A percentile compares a stretch with the other conserved stretches of the same genome.
Evolutionary conservation across 2,113 vertebrate species (phyloP).

Genomic region (Solenodon paradoxus): DNA sequence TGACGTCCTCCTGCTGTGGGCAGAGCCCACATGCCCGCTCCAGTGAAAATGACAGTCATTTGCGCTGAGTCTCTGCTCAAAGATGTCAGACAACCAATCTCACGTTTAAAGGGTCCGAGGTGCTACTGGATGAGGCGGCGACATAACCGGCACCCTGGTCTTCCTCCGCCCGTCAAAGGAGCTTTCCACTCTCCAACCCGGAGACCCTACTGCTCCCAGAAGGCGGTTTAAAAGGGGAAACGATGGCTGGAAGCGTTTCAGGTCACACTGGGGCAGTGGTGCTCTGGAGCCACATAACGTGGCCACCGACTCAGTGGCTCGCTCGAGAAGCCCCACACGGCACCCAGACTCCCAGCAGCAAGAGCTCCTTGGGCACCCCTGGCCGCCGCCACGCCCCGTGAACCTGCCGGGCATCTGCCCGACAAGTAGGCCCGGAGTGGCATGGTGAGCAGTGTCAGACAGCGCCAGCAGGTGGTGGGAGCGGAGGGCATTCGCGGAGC

Average conservation of each 20-base stretch:
- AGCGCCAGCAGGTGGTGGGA: background rate
- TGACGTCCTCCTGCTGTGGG: background rate
- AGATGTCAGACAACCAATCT: background rate
- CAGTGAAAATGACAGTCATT: background rate
- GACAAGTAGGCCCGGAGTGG: background rate
- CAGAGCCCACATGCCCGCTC: background rate
- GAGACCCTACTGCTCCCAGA: background rate
- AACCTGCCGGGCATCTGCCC: background rate
- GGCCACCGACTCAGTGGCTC: background rate
- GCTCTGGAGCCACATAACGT: background rate
- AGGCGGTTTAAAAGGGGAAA: background rate
- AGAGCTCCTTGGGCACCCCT: background rate
- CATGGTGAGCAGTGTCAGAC: background rate
- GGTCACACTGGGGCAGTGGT: background rate
- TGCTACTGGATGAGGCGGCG: background rate
- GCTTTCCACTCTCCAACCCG: background rate
- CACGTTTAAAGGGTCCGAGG: background rate
- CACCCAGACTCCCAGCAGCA: background rate
- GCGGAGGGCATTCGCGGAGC: background rate
- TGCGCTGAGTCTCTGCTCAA: background rate
- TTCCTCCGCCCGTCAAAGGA: background rate
- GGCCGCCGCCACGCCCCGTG: fast-evolving
- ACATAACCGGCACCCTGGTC: background rate
- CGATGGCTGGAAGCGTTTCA: background rate
- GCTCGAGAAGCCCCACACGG: background rate